Percentiles rank a stretch among this genome's conserved stretches.
Evolutionary conservation across 2,113 vertebrate genomes (phyloP).

Genomic region (Mesocricetus auratus): DNA sequence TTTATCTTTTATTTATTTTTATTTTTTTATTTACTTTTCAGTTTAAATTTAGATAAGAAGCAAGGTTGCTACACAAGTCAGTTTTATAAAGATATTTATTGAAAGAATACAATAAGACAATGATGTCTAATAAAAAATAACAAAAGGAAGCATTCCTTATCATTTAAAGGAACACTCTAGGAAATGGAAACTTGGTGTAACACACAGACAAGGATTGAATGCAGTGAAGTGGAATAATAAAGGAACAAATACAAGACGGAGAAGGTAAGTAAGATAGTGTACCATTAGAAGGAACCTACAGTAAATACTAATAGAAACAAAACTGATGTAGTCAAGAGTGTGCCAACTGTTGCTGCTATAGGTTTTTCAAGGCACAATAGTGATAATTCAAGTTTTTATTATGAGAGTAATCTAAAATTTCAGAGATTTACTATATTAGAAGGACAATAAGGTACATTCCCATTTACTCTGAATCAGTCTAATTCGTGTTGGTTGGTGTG

Average conservation of each 20-base stretch:
- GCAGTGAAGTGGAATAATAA: not conserved
- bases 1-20: no score
- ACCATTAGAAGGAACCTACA: not conserved
- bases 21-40: no score
- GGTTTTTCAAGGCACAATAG: not conserved
- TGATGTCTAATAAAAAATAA: not conserved
- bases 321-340: not conserved
- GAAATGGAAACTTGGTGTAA: not conserved
- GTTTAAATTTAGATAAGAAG: no score
- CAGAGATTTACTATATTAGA: not conserved
- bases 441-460: not conserved
- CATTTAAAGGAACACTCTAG: not conserved
- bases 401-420: not conserved
- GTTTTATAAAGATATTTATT: not conserved
- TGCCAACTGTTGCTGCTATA: rapidly evolving
- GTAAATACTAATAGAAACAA: no score
- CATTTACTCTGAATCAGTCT: not conserved
- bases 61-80: no score
- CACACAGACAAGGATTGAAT: rapidly evolving
- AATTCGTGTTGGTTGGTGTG: not conserved
- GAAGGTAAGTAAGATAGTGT: rapidly evolving
- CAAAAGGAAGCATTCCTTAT: not conserved
- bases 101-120: rapidly evolving
- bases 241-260: not conserved
- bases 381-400: not conserved